Percentiles rank a stretch among this genome's conserved stretches.
Conservation (phyloP, 1,140 invertebrate species). For the Ephestia elutella region DNA sequence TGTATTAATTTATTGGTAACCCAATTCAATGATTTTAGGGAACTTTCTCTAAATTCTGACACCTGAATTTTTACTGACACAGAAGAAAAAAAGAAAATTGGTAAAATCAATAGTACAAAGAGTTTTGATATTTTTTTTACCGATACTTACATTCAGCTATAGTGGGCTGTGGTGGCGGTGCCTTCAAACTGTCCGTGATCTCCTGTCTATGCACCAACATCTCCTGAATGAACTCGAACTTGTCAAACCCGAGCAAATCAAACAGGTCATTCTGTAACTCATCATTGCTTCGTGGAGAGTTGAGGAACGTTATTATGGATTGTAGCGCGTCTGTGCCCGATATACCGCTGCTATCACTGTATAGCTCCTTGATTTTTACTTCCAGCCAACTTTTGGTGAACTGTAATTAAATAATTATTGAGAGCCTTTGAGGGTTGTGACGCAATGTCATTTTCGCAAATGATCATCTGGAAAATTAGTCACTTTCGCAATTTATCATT, state of each 20-base stretch:
- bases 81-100: no score
- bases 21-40: no score
- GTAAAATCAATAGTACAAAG: no score
- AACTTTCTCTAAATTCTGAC: no score
- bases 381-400: conserved; percentile 76
- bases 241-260: conserved; percentile 90
- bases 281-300: conserved; percentile 79
- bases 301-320: conserved; percentile 77
- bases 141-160: conserved; percentile 50
- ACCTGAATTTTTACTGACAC: no score
- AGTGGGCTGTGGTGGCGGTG: conserved; percentile 42
- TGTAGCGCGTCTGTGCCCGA: conserved; percentile 76
- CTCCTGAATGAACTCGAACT: conserved; percentile 88
- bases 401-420: conserved; percentile 47
- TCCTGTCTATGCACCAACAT: conserved; percentile 82
- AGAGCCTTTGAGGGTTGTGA: background rate
- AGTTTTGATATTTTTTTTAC: background rate
- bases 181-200: conserved; percentile 72
- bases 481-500: no score
- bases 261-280: conserved; percentile 91
- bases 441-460: no score
- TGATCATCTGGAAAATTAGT: no score
- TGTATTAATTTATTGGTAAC: no score
- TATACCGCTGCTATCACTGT: conserved; percentile 64
- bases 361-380: conserved; percentile 75